A percentile compares a stretch with the other conserved stretches of the same genome.
Conservation (phyloP, 1,140 invertebrate species). For the Aphelenchoides fujianensis region DNA sequence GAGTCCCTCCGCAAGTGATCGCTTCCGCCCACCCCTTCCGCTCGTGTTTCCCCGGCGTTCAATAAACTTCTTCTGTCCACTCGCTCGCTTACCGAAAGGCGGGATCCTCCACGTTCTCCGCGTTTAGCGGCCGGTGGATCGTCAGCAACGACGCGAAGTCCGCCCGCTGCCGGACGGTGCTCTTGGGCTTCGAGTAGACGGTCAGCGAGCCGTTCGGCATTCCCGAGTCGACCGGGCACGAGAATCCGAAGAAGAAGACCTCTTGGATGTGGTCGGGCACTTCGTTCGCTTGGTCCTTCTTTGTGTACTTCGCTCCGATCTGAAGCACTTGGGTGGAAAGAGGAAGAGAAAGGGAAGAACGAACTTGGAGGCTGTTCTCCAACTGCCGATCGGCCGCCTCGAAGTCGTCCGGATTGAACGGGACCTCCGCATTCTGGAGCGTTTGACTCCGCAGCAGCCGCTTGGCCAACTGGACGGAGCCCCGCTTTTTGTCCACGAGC, state of each 20-base stretch:
- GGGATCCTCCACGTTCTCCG: conserved; percentile 29
- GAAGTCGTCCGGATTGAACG: conserved; percentile 20
- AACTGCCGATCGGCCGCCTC: conserved; percentile 27
- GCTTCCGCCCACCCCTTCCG: not conserved
- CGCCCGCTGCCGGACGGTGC: conserved; percentile 19
- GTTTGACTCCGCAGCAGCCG: conserved; percentile 37
- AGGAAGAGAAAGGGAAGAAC: not conserved
- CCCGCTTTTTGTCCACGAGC: conserved; percentile 44
- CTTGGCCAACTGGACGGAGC: conserved; percentile 45
- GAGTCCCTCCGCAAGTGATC: not conserved
- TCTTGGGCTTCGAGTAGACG: conserved; percentile 14
- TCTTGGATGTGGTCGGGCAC: conserved; percentile 24
- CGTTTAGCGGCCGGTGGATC: not conserved
- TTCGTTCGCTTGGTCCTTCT: conserved; percentile 14
- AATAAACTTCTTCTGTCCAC: conserved; percentile 11
- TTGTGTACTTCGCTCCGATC: conserved; percentile 39
- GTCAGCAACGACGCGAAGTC: conserved; percentile 22
- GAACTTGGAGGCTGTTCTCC: conserved; percentile 28
- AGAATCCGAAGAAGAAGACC: conserved; percentile 21
- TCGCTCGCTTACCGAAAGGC: conserved; percentile 22
- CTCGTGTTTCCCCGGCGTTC: not conserved
- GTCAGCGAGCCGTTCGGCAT: not conserved
- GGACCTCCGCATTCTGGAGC: conserved; percentile 29
- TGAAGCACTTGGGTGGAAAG: conserved; percentile 8
- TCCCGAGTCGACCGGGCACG: not conserved